Evolutionary conservation across 2,888 invertebrate genomes (phyloP), one percentile per base, ranked within the genome.

Genomic region (Acleris laterana): DNA sequence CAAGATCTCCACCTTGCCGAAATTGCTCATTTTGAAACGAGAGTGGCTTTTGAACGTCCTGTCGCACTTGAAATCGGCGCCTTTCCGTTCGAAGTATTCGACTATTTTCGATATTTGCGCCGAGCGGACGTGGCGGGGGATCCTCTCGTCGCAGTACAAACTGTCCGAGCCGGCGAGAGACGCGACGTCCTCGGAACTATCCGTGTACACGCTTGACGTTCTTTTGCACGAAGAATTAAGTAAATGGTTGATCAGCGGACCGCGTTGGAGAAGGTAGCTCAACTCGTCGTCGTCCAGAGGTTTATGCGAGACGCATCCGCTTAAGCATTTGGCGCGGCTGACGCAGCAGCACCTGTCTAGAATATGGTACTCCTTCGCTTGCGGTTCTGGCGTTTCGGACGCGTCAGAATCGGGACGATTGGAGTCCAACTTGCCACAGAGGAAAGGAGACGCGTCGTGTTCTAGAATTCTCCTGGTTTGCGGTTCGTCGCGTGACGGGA

Each of bases 11-110:
- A 74, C 60, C 62, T 79, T 78, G 53, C 71, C 74, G 52, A 71
- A 68, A 52, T 73, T 72, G 68, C 73, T 71, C 74, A 77, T 72
- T 44, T 78, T 77, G 74, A 73, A 78, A 69, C 77, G 78, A 69
- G 77, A 78, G 72, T 77, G 81, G 9, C 82, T 84, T 44, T 85
- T 85, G 44, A 84, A 84, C 11, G 89, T 85, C 2, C 93, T 81
- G 71, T 83, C 84, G 78, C 94, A 93, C 72, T 93, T 87, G 77
- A 94, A 90, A 70, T 91, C 93, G 28, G 94, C 94, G 58, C 95
- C 95, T 82, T 97, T 96, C 56, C 96, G 93, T 87, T 98, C 97
- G 87, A 98, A 97, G 85, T 97, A 97, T 78, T 97, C 97, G 32
- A 98, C 97, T 74, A 97, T 97, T 80, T 95, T 95, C 57, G 96